Evolutionary conservation across 2,113 vertebrate genomes (phyloP).

Genomic region (Podarcis cretensis): DNA sequence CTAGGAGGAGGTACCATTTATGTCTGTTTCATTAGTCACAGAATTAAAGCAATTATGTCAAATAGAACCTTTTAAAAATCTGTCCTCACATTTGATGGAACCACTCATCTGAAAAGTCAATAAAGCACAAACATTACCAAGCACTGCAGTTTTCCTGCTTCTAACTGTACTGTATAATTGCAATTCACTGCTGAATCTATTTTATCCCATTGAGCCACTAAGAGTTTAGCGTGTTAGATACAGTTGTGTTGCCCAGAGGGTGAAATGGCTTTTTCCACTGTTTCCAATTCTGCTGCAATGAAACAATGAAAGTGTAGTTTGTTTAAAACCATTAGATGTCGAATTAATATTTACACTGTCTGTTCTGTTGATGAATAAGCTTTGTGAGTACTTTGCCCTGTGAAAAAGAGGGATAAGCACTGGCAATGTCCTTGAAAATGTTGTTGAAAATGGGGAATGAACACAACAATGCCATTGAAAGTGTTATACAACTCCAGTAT

Average conservation of each 20-base stretch:
- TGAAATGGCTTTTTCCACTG: background rate
- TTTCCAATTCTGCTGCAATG: conserved; percentile 8
- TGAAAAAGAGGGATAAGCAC: no score
- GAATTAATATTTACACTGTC: background rate
- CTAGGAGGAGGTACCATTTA: background rate
- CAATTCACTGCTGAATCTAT: background rate
- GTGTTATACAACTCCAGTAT: background rate
- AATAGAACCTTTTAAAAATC: background rate
- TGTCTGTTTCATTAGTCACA: background rate
- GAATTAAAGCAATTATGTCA: conserved; percentile 13
- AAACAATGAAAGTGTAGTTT: conserved; percentile 14
- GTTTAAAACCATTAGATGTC: background rate
- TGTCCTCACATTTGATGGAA: conserved; percentile 7
- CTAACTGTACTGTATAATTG: background rate
- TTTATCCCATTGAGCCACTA: background rate
- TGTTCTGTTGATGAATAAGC: background rate
- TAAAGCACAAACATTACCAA: conserved; percentile 11
- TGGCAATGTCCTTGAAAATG: background rate
- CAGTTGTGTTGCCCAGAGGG: conserved; percentile 1
- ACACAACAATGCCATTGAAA: no score
- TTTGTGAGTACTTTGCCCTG: background rate
- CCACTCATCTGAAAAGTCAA: conserved; percentile 9
- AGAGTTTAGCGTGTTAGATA: background rate
- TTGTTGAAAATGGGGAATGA: background rate
- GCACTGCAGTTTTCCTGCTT: background rate